phyloP scores from a whole-genome alignment of 2,888 invertebrate species.

The Augiades crinisus region DNA sequence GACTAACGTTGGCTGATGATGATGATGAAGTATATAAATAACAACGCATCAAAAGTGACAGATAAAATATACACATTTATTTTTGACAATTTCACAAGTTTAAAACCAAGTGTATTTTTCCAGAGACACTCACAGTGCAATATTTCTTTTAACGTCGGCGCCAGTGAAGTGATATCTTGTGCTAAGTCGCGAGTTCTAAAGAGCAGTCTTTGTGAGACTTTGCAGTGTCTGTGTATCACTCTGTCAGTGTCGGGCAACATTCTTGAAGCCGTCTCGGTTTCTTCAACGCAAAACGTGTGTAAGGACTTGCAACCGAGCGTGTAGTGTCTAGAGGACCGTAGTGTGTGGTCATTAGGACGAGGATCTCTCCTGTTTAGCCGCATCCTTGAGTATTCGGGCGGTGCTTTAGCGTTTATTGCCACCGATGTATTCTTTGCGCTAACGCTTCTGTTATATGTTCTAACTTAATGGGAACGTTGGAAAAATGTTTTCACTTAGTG shows the following conservation, averaged over 20 bases:
- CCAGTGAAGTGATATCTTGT: conserved; percentile 18
- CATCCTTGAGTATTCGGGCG: conserved; percentile 13
- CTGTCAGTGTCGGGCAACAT: conserved; percentile 2
- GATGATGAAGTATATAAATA: no score
- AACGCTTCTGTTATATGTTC: conserved; percentile 10
- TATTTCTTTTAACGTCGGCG: conserved; percentile 20
- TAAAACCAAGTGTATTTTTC: background rate
- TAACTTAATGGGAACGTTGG: conserved; percentile 15
- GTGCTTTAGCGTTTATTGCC: conserved; percentile 20
- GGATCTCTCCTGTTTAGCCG: conserved; percentile 28
- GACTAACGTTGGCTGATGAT: no score
- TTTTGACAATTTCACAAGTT: background rate
- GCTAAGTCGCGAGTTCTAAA: conserved; percentile 12
- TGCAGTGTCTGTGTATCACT: conserved; percentile 6
- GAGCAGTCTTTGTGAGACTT: conserved; percentile 13
- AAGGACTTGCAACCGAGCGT: conserved; percentile 30
- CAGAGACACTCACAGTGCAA: conserved; percentile 5
- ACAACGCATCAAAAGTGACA: no score
- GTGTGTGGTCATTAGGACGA: conserved; percentile 47
- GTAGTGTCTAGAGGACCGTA: conserved; percentile 34
- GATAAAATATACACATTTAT: no score
- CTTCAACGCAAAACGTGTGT: conserved; percentile 33
- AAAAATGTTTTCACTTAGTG: conserved; percentile 15
- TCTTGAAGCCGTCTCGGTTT: conserved; percentile 3
- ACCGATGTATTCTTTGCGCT: conserved; percentile 16